phyloP scores from a whole-genome alignment of 2,888 invertebrate species.

The Synergus umbraculus region DNA sequence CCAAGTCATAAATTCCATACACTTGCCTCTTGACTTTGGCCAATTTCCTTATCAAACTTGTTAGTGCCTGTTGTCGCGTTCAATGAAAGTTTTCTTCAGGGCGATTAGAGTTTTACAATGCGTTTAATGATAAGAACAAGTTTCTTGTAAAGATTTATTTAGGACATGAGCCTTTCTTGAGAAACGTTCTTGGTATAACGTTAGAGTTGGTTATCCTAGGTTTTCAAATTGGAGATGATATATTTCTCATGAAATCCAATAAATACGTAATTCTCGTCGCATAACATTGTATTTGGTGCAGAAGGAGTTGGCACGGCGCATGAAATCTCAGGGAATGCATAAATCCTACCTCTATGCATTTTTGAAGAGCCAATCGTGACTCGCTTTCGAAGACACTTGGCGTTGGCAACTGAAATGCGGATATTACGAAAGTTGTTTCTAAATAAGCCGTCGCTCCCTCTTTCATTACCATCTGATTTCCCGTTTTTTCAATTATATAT shows the following conservation, averaged over 20 bases:
- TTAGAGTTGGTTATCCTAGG: no score
- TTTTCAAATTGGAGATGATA: background rate
- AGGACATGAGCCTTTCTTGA: no score
- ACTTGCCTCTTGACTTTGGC: constrained; percentile 18
- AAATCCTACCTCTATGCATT: constrained; percentile 11
- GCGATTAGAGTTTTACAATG: background rate
- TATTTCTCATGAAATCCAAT: background rate
- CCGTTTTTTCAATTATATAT: constrained; percentile 26
- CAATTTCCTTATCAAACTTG: constrained; percentile 28
- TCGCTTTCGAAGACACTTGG: background rate
- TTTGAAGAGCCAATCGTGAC: constrained; percentile 6
- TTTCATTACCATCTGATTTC: constrained; percentile 23
- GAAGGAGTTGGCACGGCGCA: background rate
- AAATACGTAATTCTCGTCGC: background rate
- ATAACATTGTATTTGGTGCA: constrained; percentile 3
- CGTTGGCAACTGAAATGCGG: background rate
- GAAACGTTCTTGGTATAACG: no score
- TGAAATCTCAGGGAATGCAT: background rate
- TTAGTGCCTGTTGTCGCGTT: constrained; percentile 16
- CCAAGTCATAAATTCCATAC: constrained; percentile 13
- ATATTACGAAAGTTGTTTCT: constrained; percentile 27
- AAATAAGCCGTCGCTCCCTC: constrained; percentile 8
- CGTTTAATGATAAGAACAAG: background rate
- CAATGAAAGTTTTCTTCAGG: constrained; percentile 4
- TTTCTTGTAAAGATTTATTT: background rate